phyloP scores from a whole-genome alignment of 2,888 invertebrate genomes.

The Mimas tiliae region DNA sequence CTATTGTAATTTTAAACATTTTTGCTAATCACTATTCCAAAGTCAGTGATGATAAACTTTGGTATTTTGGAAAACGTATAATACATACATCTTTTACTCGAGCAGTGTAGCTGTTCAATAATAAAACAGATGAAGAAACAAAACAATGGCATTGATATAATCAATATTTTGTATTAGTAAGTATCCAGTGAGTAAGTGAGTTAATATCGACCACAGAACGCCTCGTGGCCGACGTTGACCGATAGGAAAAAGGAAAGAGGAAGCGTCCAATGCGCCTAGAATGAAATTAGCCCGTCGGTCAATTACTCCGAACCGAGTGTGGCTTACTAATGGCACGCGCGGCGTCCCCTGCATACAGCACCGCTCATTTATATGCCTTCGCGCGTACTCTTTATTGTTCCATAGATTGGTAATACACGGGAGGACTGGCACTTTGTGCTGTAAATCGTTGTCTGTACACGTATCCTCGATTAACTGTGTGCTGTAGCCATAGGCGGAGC shows the following conservation, averaged over 20 bases:
- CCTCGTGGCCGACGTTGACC: conserved; percentile 75
- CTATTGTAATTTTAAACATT: not conserved
- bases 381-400: conserved; percentile 81
- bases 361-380: conserved; percentile 78
- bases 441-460: conserved; percentile 83
- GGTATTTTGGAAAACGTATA: not conserved
- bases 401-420: conserved; percentile 84
- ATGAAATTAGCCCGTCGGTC: conserved; percentile 82
- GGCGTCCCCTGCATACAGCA: conserved; percentile 75
- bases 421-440: conserved; percentile 82
- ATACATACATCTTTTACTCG: not conserved
- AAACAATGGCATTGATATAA: not conserved
- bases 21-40: not conserved
- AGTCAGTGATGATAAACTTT: not conserved
- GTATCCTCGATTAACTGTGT: conserved; percentile 81
- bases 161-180: conserved; percentile 1
- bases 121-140: not conserved
- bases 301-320: conserved; percentile 78
- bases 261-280: conserved; percentile 80
- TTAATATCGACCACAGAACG: conserved; percentile 52
- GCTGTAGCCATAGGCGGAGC: conserved; percentile 60
- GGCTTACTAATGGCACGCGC: conserved; percentile 79
- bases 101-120: not conserved
- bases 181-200: conserved; percentile 7
- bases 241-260: conserved; percentile 85